Evolutionary conservation across 2,888 invertebrate species (phyloP).

Genomic region (Caenorhabditis becei): DNA sequence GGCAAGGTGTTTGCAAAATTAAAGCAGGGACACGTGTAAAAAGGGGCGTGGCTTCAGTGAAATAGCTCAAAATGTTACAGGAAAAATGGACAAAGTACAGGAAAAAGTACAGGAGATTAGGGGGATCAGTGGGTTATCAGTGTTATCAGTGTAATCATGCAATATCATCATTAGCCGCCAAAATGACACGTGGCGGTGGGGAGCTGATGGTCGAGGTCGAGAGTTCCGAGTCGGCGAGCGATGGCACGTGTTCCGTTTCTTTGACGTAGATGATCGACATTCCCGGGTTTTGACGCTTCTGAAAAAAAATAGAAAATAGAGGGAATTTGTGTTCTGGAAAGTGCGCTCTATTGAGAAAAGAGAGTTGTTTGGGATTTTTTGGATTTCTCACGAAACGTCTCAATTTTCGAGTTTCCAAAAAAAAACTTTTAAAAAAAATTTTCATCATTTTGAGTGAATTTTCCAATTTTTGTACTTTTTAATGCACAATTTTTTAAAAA

Average conservation of each 20-base stretch:
- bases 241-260: constrained; percentile 11
- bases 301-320: neutral
- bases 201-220: constrained; percentile 16
- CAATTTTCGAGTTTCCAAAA: no score
- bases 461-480: no score
- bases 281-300: constrained; percentile 48
- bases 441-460: no score
- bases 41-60: neutral
- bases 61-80: no score
- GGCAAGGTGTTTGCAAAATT: constrained; percentile 3
- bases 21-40: constrained; percentile 21
- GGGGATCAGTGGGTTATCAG: constrained; percentile 1
- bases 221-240: neutral
- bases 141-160: constrained; percentile 1
- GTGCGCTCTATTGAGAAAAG: no score
- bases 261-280: constrained; percentile 51
- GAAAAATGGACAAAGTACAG: neutral
- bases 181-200: constrained; percentile 59
- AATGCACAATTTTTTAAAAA: no score
- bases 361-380: no score
- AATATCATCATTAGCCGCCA: constrained; percentile 54
- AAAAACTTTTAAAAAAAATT: no score
- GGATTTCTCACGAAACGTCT: no score
- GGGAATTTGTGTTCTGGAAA: no score
- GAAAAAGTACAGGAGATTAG: neutral